Percentiles rank a stretch among this genome's conserved stretches.
These are phyloP conservation scores for Nephrocerus scutellatus DNA, from an alignment of 2,888 invertebrate species.

Conservation along the genomic window DNA sequence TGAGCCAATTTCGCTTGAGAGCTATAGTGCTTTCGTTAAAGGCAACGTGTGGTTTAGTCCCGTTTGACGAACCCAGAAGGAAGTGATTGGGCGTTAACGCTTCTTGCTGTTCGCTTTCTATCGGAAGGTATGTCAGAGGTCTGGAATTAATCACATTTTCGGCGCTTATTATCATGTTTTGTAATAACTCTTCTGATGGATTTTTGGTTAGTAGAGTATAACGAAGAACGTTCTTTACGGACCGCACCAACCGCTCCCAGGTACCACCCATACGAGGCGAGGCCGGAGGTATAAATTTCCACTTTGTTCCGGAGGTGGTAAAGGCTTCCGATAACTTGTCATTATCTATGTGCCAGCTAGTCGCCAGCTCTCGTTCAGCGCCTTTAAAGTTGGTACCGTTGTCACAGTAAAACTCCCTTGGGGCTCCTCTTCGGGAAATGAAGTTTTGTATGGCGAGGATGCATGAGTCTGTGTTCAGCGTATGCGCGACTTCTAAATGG, in stretches of 20 bases:
- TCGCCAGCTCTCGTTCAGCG: constrained; percentile 18
- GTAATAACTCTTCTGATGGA: constrained; percentile 15
- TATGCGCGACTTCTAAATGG: constrained; percentile 17
- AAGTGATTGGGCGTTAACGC: constrained; percentile 19
- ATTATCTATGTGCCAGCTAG: constrained; percentile 9
- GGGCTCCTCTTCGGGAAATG: constrained; percentile 18
- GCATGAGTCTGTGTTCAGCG: constrained; percentile 15
- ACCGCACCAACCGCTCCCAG: constrained; percentile 15
- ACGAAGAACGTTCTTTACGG: constrained; percentile 5
- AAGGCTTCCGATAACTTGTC: constrained; percentile 15
- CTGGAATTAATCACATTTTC: constrained; percentile 16
- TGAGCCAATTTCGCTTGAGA: constrained; percentile 10
- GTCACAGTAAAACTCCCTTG: constrained; percentile 18
- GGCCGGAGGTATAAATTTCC: constrained; percentile 12
- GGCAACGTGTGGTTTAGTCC: constrained; percentile 9
- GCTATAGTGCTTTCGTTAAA: constrained; percentile 2
- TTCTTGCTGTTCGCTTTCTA: constrained; percentile 11
- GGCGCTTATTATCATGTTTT: constrained; percentile 10
- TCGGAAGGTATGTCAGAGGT: constrained; percentile 14
- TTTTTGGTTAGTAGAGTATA: constrained; percentile 1
- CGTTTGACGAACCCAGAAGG: constrained; percentile 12
- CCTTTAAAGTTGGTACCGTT: constrained; percentile 22
- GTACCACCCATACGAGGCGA: constrained; percentile 8
- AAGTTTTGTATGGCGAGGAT: constrained; percentile 16
- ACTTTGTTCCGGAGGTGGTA: constrained; percentile 11